phyloP scores from a whole-genome alignment of 2,113 vertebrate species.

The Myotis yumanensis region DNA sequence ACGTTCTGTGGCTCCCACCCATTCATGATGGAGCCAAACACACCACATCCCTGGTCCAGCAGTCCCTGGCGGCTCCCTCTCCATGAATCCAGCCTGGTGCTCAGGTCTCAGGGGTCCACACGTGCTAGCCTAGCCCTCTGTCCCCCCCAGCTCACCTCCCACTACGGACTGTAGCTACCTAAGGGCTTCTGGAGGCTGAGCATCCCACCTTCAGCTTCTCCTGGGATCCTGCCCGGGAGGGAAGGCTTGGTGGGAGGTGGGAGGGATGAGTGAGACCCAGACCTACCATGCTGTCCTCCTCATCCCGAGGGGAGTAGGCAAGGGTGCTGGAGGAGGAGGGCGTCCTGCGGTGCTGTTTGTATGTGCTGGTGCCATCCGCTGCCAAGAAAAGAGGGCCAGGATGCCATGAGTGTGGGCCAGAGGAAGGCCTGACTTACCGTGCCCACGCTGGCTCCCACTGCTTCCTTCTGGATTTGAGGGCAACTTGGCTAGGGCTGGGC shows the following conservation, averaged over 20 bases:
- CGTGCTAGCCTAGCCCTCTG: accelerated
- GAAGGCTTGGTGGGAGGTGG: not conserved
- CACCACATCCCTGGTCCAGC: accelerated
- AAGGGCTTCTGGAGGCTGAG: not conserved
- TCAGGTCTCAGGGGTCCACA: not conserved
- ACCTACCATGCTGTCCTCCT: conserved; percentile 96
- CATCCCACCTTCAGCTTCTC: not conserved
- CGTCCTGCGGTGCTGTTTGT: conserved; percentile 95
- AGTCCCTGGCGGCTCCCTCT: not conserved
- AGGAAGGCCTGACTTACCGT: not conserved
- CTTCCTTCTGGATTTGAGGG: not conserved
- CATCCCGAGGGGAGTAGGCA: conserved; percentile 93
- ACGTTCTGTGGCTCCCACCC: not conserved
- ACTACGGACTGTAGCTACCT: not conserved
- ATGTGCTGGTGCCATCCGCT: conserved; percentile 91
- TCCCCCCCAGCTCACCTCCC: not conserved
- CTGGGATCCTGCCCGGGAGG: not conserved
- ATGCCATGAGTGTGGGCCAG: accelerated
- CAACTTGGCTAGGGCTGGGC: not conserved
- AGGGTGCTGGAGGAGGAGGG: conserved; percentile 96
- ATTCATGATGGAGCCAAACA: not conserved
- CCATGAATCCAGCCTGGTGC: not conserved
- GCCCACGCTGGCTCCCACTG: not conserved
- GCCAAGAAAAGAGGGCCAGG: conserved; percentile 37
- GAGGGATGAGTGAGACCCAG: accelerated